Base-by-base conservation (phyloP, 2,113 vertebrate genomes). In the Sorex araneus region DNA sequence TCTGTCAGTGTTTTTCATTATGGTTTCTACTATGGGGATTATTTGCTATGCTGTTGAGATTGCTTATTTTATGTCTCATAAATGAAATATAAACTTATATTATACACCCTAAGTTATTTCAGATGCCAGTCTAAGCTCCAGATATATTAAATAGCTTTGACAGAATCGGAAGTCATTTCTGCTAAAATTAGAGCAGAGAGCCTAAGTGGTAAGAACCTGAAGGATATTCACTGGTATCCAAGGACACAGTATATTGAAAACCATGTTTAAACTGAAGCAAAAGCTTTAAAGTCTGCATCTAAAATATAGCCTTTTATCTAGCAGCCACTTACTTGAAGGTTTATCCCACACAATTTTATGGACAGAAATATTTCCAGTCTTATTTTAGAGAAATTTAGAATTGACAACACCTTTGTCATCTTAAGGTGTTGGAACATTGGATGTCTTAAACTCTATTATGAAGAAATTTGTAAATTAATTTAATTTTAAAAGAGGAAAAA, bases 111-210 rank as follows among this genome's bases (percentile, higher is more conserved):
- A 69, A 60, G 47, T 71, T 27, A 57, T 70, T 67, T 87, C 30
- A 69, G 36, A 63, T 32, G 60, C 5, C 28, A 89, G 50, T 11
- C 16, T 69, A 50, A 89, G 54, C 32, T 21, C 63, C 75, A 54
- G n/a, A 18, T 36, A 10, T 30, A 18, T 28, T 66, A 43, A 90
- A 69, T 10, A 57, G 25, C 47, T 86, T 73, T 77, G 74, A 15
- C 66, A 87, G 84, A 93, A 63, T 18, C 57, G 79, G 43, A 50
- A 45, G 67, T 70, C 40, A 78, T 57, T 81, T 86, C 66, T 80
- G 40, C 57, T 79, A 64, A 80, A 84, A 84, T 54, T 78, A 18
- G 43, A 93, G 60, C 50, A 73, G 91, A 84, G 9, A 47, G 3
- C 57, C 8, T 54, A 60, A 19, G 21, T 50, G 9, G 66, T 69